phyloP scores from a whole-genome alignment of 2,113 vertebrate species.

The Pygoscelis antarcticus region DNA sequence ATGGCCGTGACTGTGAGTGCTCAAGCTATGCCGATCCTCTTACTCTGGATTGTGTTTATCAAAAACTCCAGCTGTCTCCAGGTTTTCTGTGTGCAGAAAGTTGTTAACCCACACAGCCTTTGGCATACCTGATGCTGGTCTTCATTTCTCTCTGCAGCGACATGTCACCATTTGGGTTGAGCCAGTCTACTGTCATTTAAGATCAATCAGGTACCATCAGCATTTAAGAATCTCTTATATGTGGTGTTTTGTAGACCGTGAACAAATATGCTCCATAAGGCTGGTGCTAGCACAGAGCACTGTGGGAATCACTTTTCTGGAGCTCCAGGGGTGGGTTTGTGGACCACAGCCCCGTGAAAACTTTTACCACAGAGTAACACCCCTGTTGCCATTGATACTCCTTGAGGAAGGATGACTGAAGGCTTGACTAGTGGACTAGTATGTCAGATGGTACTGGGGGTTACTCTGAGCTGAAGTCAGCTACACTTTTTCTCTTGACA shows the following conservation, averaged over 20 bases:
- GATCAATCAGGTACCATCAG: background rate
- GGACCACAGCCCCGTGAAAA: background rate
- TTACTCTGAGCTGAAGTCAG: background rate
- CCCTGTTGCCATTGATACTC: background rate
- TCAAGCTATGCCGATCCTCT: background rate
- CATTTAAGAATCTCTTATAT: background rate
- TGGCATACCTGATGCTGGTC: background rate
- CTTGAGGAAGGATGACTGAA: background rate
- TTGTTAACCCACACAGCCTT: background rate
- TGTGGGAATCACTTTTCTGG: background rate
- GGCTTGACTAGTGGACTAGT: background rate
- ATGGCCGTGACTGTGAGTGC: background rate
- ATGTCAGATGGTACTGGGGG: background rate
- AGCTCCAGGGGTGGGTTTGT: background rate
- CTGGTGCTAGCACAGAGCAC: background rate
- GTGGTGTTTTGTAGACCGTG: background rate
- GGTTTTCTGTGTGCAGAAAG: background rate
- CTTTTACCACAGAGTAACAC: background rate
- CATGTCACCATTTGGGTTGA: background rate
- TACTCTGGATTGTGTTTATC: background rate
- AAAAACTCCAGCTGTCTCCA: background rate
- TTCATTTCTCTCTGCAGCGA: background rate
- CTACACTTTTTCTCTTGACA: background rate
- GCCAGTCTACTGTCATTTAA: background rate
- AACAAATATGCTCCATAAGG: background rate